Base-by-base conservation (phyloP, 2,888 invertebrate genomes). In the Diaprepes abbreviatus region DNA sequence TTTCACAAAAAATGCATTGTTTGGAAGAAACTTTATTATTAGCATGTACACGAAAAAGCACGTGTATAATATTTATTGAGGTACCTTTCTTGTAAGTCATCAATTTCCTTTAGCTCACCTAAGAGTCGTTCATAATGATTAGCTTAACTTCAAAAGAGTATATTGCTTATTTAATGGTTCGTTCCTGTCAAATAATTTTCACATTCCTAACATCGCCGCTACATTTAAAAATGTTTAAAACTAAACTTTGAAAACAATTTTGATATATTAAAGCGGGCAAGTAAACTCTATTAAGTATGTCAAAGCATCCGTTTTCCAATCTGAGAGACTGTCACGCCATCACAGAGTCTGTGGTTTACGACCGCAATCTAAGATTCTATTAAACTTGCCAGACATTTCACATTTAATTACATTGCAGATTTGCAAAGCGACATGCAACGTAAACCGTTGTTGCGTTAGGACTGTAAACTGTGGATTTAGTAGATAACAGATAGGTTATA, bases 381-480 rank as follows among this genome's bases (percentile, higher is more conserved):
- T 72, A 66, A 67, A 73, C 59, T 68, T 68, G 67, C 59, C 71
- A 70, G 73, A 73, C 73, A 38, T 70, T 70, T 73, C 67, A 57
- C 64, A 68, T 71, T 73, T 73, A 71, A 73, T 73, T 73, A 71
- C 67, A 57, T 65, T 68, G 64, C 62, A 71, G 68, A 73, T 71
- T 69, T 63, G 65, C 60, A 55, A 64, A 63, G 57, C 65, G 57
- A 65, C 59, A 50, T 52, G 66, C 66, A 52, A n/a, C 33, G 50
- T 59, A 52, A 66, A 55, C 55, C 66, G 66, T 33, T 54, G 59
- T 19, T 59, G 54, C 54, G 43, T 24, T 66, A 45, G 57, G 62
- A 48, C 55, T 57, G 55, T 68, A 68, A 68, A 68, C 57, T 63
- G 57, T 33, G 45, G 62, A 7, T 68, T 57, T 55, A 62, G 55